phyloP scores from a whole-genome alignment of 2,888 invertebrate genomes.

The Caenorhabditis imperialis region DNA sequence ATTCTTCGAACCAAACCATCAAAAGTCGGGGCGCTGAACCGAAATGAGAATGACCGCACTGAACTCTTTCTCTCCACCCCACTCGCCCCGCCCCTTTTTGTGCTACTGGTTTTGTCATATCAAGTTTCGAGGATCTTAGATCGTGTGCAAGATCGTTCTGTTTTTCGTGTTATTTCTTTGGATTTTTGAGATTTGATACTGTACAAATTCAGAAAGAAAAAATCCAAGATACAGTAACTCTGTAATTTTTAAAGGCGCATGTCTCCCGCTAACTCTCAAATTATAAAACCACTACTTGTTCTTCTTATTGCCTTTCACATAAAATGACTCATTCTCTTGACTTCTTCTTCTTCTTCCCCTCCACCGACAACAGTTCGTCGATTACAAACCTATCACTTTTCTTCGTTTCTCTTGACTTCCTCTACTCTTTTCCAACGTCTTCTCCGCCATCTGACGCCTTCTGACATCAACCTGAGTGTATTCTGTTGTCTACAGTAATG shows the following conservation, averaged over 20 bases:
- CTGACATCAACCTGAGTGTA: no score
- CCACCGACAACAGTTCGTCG: background rate
- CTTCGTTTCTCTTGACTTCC: background rate
- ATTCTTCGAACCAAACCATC: conserved; percentile 49
- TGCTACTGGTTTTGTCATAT: background rate
- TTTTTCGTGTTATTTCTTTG: no score
- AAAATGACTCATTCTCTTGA: background rate
- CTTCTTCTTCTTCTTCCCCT: background rate
- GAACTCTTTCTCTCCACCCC: conserved; percentile 9
- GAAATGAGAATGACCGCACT: conserved; percentile 23
- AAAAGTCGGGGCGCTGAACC: conserved; percentile 25
- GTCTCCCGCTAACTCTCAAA: background rate
- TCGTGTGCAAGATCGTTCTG: no score
- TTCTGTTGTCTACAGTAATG: conserved; percentile 46
- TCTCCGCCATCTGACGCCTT: background rate
- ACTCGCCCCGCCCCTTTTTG: background rate
- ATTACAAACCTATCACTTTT: background rate
- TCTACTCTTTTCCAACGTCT: background rate
- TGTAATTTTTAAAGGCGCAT: background rate
- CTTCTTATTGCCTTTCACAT: background rate
- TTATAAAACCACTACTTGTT: background rate
- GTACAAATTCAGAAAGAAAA: background rate
- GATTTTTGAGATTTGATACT: no score
- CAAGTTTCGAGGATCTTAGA: no score
- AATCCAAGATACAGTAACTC: background rate